These are phyloP conservation scores for Bradynema listronoti DNA, from an alignment of 1,140 invertebrate genomes.

Conservation along the genomic window DNA sequence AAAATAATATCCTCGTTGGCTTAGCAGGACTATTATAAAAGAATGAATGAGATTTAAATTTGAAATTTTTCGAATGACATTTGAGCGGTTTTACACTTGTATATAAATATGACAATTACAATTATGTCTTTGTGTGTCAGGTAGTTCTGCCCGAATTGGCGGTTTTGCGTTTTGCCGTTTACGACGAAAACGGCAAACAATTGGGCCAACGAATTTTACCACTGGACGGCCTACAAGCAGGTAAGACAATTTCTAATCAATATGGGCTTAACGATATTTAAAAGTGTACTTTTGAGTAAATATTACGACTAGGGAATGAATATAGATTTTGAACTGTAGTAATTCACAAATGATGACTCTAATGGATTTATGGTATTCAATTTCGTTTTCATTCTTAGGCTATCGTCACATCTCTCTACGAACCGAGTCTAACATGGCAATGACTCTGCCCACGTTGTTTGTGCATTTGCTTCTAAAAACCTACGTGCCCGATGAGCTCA, in stretches of 20 bases:
- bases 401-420: conserved; percentile 93
- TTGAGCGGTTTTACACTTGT: too few species aligned
- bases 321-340: too few species aligned
- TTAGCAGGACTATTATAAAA: too few species aligned
- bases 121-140: conserved; percentile 69
- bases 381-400: conserved; percentile 26
- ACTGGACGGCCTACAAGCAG: conserved; percentile 89
- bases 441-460: conserved; percentile 95
- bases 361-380: background rate
- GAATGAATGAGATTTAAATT: too few species aligned
- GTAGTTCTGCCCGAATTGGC: conserved; percentile 94
- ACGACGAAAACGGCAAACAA: conserved; percentile 93
- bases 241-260: conserved; percentile 57
- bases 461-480: conserved; percentile 98
- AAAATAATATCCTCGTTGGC: too few species aligned
- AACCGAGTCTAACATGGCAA: conserved; percentile 96
- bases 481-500: conserved; percentile 96
- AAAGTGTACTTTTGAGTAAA: background rate
- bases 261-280: background rate
- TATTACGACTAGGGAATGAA: too few species aligned
- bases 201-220: conserved; percentile 94
- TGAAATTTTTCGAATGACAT: too few species aligned
- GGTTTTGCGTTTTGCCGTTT: conserved; percentile 91
- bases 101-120: too few species aligned
- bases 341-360: too few species aligned